Evolutionary conservation across 2,797 vertebrate species (phyloP).

Genomic region (Acipenser transmontanus): DNA sequence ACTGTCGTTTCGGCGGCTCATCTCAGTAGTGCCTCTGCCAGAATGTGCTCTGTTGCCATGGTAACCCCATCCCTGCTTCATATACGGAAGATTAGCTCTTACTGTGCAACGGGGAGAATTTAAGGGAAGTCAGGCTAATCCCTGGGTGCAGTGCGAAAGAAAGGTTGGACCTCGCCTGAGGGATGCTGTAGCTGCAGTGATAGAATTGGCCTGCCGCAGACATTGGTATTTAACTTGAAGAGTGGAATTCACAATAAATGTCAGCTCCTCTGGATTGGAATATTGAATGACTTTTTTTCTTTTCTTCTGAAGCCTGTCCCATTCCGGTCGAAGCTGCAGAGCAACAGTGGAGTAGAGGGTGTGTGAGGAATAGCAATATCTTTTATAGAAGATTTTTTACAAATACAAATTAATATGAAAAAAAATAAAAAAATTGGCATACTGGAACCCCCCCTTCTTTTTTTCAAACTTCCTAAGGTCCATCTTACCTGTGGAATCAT

Average conservation of each 20-base stretch:
- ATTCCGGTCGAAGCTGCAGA: conserved; percentile 40
- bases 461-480: too few relatives aligned
- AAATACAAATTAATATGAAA: too few relatives aligned
- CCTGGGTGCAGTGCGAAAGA: conserved; percentile 68
- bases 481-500: too few relatives aligned
- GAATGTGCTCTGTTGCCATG: conserved; percentile 73
- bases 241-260: conserved; percentile 68
- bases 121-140: conserved; percentile 74
- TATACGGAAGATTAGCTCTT: conserved; percentile 75
- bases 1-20: conserved; percentile 62
- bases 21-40: conserved; percentile 69
- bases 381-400: too few relatives aligned
- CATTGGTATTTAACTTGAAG: conserved; percentile 66
- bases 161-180: conserved; percentile 70
- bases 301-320: conserved; percentile 57
- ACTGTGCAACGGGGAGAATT: conserved; percentile 72
- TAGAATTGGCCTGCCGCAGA: conserved; percentile 64
- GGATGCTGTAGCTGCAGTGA: conserved; percentile 62
- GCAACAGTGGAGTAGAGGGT: too few relatives aligned
- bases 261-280: conserved; percentile 53
- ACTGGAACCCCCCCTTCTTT: too few relatives aligned
- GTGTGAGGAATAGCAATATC: too few relatives aligned
- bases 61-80: conserved; percentile 73
- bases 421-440: too few relatives aligned
- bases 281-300: conserved; percentile 47